Base-by-base conservation (phyloP, 35 echinoderm and acorn worm species). In the Amphiura filiformis region DNA sequence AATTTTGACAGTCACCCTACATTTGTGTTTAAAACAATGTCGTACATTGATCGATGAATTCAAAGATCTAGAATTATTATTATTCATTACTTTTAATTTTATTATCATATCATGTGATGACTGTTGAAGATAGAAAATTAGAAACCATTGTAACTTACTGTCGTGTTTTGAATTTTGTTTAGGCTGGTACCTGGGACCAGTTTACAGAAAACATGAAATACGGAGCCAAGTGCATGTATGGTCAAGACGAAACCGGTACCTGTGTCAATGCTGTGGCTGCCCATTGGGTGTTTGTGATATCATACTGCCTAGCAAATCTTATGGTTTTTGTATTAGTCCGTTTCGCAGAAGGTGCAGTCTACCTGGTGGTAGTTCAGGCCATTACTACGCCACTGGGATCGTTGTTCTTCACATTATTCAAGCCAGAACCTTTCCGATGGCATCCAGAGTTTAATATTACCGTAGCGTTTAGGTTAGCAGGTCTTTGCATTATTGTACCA, bases 341-440 rank as follows among this genome's bases (percentile, higher is more conserved):
- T 18, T 99, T 90, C 77, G 90, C 96, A 31, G 96, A 99, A 40
- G 96, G 96, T 13, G 96, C 96, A 14, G 56, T 99, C 1, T 99
- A 94, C 75, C 84, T 95, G 1, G 96, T 99, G 33, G 78, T 99
- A 14, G 96, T 99, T 32, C 96, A 99, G 64, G 90, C 96, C 1
- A 65, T 99, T 40, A 83, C 89, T 20, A 99, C 96, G 0, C 96
- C 96, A 0, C 84, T 94, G 0, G 96, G 92, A 12, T 90, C 93
- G 13, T 52, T 99, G 13, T 99, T 94, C 77, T 99, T 93, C 92
- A 94, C 93, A 20, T 78, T 99, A 47, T 99, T 99, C 70, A 57
- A 38, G 0, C 33, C 90, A 26, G 75, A 75, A 3, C 89, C 89
- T 0, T 95, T 95, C 39, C 89, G 91, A 36, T 95, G 88, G 89